Evolutionary conservation across 37 sponge, comb jelly and placozoan genomes (phyloP), one percentile per base, ranked within the genome.

Genomic region (Bolinopsis microptera): DNA sequence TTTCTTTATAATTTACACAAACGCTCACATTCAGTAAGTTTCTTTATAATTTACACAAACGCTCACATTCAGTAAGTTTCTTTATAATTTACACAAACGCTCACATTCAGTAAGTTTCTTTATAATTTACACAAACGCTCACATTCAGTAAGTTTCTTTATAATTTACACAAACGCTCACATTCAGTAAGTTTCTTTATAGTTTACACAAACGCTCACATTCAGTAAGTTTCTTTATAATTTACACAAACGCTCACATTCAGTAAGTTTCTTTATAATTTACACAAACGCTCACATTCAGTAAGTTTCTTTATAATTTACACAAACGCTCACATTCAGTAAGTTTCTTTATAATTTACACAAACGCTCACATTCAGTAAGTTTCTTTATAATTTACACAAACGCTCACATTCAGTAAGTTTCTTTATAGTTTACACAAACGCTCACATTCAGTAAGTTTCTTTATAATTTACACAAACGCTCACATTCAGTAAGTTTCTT

Each of bases 131-230:
- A 34, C 35, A 13, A 80, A 80, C 38, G 22, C 82, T 2, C 38
- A 80, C 38, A 36, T 36, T 26, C 74, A 70, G 74, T 70, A 70
- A 70, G 74, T 70, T n/a, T n/a, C n/a, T n/a, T n/a, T n/a, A n/a
- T n/a, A n/a, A n/a, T n/a, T 13, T 35, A 80, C 37, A 34, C 35
- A 13, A 80, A 80, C 38, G 22, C 82, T 2, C 38, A 80, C 38
- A 36, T 36, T 26, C 74, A 70, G 74, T 70, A 70, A 70, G 74
- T 70, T n/a, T n/a, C n/a, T n/a, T n/a, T n/a, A n/a, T n/a, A n/a
- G 38, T 3, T 13, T 35, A 80, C 37, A 34, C 35, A 13, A 80
- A 80, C 38, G 22, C 82, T 2, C 38, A 80, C 38, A 36, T 36
- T 26, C 74, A 70, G 74, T 70, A 70, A 70, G 74, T 70, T n/a